A percentile compares a stretch with the other conserved stretches of the same genome.
phyloP scores from a whole-genome alignment of 2,113 vertebrate species.

The Planiliza haematocheilus region DNA sequence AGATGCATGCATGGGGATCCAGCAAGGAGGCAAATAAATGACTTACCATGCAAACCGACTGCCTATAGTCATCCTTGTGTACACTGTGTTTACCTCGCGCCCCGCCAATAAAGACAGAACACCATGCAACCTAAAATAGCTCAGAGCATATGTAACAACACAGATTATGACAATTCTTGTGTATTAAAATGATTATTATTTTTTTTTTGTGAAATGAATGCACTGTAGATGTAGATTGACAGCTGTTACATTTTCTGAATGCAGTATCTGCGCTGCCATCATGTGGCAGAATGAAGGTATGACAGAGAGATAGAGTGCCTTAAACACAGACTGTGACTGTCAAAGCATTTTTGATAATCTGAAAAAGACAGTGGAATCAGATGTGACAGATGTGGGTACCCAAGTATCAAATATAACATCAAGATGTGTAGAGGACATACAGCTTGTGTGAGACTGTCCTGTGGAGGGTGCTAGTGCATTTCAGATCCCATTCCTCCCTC shows the following conservation, averaged over 20 bases:
- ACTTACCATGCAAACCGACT: not conserved
- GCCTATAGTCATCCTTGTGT: not conserved
- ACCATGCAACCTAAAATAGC: not conserved
- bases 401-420: not conserved
- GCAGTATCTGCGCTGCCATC: conserved; percentile 50
- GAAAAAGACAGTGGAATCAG: not conserved
- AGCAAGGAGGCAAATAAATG: not conserved
- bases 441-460: conserved; percentile 47
- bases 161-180: not conserved
- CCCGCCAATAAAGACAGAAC: not conserved
- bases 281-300: conserved; percentile 41
- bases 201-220: not conserved
- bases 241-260: conserved; percentile 6
- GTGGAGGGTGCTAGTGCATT: conserved; percentile 72
- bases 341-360: too few relatives aligned
- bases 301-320: not conserved
- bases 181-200: not conserved
- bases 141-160: not conserved
- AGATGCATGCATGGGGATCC: not conserved
- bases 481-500: conserved; percentile 30
- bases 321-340: not conserved
- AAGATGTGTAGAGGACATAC: not conserved
- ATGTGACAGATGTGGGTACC: not conserved
- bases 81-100: not conserved
- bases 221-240: not conserved